Conservation (phyloP, 2,888 invertebrate species). For the Aleiodes leptofemur region DNA sequence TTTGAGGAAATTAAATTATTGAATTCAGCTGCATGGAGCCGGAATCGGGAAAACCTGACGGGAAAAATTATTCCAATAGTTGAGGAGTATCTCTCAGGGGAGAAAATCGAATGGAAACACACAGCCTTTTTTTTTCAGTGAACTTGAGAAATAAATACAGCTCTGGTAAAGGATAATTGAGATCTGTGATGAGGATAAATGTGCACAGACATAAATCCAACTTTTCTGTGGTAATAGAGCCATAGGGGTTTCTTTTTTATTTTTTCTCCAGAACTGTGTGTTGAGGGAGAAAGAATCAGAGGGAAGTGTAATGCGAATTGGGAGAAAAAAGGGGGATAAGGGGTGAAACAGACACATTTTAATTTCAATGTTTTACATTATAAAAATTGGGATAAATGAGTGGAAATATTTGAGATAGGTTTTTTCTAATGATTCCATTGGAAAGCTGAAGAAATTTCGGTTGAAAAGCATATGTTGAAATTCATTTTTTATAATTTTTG, state of each 20-base stretch:
- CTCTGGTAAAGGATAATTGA: slow-evolving; percentile 23
- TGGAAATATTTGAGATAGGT: too few species aligned
- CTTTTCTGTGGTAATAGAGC: slow-evolving; percentile 21
- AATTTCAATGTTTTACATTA: too few species aligned
- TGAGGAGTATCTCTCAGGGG: slow-evolving; percentile 27
- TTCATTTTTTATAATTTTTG: too few species aligned
- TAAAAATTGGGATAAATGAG: too few species aligned
- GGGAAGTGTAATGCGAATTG: too few species aligned
- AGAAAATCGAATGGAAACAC: slow-evolving; percentile 24
- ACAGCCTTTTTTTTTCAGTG: background rate
- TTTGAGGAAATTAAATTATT: background rate
- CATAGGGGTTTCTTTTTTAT: slow-evolving; percentile 4
- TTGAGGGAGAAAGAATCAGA: too few species aligned
- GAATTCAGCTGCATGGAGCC: background rate
- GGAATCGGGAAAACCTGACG: slow-evolving; percentile 9
- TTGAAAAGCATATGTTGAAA: too few species aligned
- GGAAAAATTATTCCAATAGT: slow-evolving; percentile 40
- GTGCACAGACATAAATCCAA: background rate
- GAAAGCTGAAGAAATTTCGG: too few species aligned
- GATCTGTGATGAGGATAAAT: slow-evolving; percentile 2
- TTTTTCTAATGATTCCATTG: too few species aligned
- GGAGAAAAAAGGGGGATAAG: too few species aligned
- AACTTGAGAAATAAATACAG: slow-evolving; percentile 37
- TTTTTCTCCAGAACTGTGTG: background rate
- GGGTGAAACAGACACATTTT: too few species aligned